Evolutionary conservation across 2,797 vertebrate species (phyloP).

Genomic region (Enteromius argenteus): DNA sequence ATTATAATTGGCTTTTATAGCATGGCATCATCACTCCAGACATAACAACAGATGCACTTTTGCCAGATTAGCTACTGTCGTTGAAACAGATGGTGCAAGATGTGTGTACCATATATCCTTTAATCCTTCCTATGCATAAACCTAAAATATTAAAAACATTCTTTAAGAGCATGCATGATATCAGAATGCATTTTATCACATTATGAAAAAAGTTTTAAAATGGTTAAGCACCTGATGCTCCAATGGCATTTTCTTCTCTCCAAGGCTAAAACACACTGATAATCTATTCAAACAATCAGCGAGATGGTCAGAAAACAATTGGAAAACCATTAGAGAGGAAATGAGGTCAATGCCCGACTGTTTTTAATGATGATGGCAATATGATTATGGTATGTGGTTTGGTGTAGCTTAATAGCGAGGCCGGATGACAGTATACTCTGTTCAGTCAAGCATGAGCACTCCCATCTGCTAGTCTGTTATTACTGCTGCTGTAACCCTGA

Average conservation of each 20-base stretch:
- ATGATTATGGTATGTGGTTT: constrained; percentile 42
- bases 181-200: neutral
- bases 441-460: constrained; percentile 61
- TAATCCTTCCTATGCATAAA: neutral
- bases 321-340: constrained; percentile 39
- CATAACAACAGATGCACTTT: constrained; percentile 50
- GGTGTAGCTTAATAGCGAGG: constrained; percentile 32
- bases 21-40: constrained; percentile 42
- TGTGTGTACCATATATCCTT: neutral
- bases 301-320: constrained; percentile 33
- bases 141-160: neutral
- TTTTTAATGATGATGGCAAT: constrained; percentile 40
- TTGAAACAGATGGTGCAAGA: constrained; percentile 7
- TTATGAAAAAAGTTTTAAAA: neutral
- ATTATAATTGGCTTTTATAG: constrained; percentile 49
- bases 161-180: neutral
- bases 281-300: constrained; percentile 28
- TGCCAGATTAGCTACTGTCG: neutral
- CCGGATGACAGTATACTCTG: constrained; percentile 51
- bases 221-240: neutral
- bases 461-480: constrained; percentile 67
- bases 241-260: neutral
- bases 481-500: constrained; percentile 56
- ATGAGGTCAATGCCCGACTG: constrained; percentile 15
- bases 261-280: constrained; percentile 15